phyloP scores from a whole-genome alignment of 2,113 vertebrate genomes.

The Eurystomus gularis region DNA sequence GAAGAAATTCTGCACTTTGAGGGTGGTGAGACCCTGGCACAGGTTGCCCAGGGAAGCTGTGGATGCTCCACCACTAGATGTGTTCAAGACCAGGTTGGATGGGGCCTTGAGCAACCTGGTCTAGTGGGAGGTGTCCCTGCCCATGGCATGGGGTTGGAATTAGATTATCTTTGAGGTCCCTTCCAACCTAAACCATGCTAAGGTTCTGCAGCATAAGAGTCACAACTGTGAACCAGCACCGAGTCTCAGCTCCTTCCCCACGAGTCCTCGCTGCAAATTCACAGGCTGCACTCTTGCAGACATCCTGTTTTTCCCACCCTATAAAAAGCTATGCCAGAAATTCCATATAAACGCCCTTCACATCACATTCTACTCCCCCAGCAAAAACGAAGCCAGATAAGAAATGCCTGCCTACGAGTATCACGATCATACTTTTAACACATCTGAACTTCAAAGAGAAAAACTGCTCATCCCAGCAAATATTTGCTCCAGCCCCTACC shows the following conservation, averaged over 20 bases:
- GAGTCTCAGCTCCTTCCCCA: background rate
- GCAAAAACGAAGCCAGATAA: background rate
- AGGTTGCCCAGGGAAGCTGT: background rate
- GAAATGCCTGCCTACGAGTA: background rate
- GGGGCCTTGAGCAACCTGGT: background rate
- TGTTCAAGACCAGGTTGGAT: background rate
- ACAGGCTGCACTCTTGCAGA: background rate
- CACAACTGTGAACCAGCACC: background rate
- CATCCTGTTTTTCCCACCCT: constrained; percentile 11
- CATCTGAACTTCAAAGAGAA: background rate
- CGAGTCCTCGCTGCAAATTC: background rate
- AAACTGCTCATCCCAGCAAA: background rate
- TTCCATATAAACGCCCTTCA: background rate
- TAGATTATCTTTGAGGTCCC: background rate
- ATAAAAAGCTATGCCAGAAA: background rate
- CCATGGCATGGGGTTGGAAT: background rate
- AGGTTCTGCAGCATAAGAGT: background rate
- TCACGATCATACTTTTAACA: background rate
- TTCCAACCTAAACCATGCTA: background rate
- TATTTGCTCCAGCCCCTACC: background rate
- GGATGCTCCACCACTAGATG: background rate
- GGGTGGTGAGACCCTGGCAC: background rate
- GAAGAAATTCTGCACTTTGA: background rate
- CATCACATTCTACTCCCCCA: background rate
- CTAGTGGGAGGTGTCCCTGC: background rate